phyloP scores from a whole-genome alignment of 2,888 invertebrate species.

The Incurvaria masculella region DNA sequence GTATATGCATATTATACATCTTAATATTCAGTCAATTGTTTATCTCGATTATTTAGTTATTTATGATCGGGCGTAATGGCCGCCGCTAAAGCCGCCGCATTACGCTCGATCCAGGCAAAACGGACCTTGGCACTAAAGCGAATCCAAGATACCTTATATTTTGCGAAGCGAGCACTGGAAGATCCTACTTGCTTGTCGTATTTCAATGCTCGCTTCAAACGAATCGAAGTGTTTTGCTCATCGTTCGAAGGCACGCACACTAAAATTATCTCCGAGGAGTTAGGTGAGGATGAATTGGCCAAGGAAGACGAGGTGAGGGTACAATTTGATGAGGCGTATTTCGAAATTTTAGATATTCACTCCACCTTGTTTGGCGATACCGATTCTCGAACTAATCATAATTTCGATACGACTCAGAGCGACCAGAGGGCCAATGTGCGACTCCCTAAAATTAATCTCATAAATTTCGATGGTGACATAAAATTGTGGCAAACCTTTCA shows the following conservation, averaged over 20 bases:
- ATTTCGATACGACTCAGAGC: neutral
- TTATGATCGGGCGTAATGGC: too few relatives aligned
- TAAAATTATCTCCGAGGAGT: neutral
- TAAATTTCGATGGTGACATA: neutral
- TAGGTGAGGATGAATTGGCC: neutral
- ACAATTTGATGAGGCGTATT: neutral
- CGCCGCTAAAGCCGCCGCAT: neutral
- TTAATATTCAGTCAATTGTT: too few relatives aligned
- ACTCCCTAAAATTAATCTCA: neutral
- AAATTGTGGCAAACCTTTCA: neutral
- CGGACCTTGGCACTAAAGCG: neutral
- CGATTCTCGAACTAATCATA: neutral
- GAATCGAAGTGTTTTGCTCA: neutral
- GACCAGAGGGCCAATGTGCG: neutral
- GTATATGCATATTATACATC: too few relatives aligned
- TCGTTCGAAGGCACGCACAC: neutral
- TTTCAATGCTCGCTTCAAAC: neutral
- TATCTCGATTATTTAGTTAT: too few relatives aligned
- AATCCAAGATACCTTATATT: neutral
- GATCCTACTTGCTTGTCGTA: neutral
- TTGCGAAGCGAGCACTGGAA: neutral
- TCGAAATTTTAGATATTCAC: neutral
- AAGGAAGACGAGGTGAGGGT: neutral
- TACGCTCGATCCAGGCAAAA: neutral
- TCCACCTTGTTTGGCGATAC: neutral